Base-by-base conservation (phyloP, 2,113 vertebrate genomes). In the Tachuris rubrigastra region DNA sequence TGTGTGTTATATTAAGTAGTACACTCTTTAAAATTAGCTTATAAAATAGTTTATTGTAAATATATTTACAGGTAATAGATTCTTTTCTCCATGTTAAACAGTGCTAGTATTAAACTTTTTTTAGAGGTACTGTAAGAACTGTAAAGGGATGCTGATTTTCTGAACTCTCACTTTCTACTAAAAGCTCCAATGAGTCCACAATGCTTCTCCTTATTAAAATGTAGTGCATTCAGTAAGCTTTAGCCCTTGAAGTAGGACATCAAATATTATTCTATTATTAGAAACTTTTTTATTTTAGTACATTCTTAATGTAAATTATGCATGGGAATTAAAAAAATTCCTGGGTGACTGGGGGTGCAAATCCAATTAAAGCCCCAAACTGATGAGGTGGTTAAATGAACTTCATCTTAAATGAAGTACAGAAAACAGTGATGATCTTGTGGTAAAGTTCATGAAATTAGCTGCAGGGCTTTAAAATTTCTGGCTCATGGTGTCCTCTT, bases 281-380 rank as follows among this genome's bases (percentile, higher is more conserved):
- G 92, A 92, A 95, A n/a, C 25, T 50, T 83, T 24, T 85, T 69
- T 93, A 69, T 89, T 97, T 79, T 59, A 86, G 21, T 37, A 53
- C 22, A 75, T 65, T 75, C 37, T 75, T 85, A 62, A 19, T 83
- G 46, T 73, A 66, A 94, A 83, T 76, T 94, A 89, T 83, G 31
- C 49, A 60, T 69, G 72, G 50, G 59, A 89, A 60, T 91, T 74
- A 37, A 80, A 82, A 82, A 83, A 58, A 69, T 31, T 89, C 72
- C 67, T 87, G 69, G 19, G 20, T 77, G 50, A 44, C 46, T 44
- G 6, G 6, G 22, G 13, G 10, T 85, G 74, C 30, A 71, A 90
- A 85, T 63, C 30, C 42, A 85, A 53, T 58, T 91, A 89, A 83
- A 77, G 81, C 12, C 24, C 16, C 8, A 47, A 59, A 77, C 33